These are phyloP conservation scores for Cotesia congregata DNA, from an alignment of 2,888 invertebrate species.

Conservation along the genomic window DNA sequence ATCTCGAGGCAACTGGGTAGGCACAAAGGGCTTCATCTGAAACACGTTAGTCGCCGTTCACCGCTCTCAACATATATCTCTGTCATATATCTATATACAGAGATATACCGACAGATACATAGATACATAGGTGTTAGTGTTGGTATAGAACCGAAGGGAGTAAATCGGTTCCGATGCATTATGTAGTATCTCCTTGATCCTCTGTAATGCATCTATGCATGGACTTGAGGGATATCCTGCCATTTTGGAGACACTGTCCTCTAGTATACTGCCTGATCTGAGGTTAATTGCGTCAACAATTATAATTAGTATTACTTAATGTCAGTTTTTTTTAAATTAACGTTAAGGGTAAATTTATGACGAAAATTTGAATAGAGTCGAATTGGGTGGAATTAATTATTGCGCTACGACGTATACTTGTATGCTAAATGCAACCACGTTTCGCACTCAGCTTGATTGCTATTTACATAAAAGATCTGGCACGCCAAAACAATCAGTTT, in stretches of 20 bases:
- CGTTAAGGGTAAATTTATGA: background rate
- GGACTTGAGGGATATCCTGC: slow-evolving; percentile 42
- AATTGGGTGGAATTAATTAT: slow-evolving; percentile 8
- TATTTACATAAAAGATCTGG: slow-evolving; percentile 55
- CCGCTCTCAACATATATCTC: slow-evolving; percentile 32
- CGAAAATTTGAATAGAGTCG: background rate
- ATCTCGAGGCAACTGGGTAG: slow-evolving; percentile 54
- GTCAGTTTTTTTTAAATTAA: background rate
- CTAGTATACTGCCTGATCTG: background rate
- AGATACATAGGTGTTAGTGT: slow-evolving; percentile 39
- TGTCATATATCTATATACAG: slow-evolving; percentile 32
- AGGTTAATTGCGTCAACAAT: background rate
- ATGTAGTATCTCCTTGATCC: slow-evolving; percentile 65
- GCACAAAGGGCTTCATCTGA: slow-evolving; percentile 60
- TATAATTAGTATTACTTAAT: background rate
- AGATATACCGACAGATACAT: slow-evolving; percentile 44
- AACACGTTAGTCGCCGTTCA: slow-evolving; percentile 63
- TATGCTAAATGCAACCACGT: slow-evolving; percentile 53
- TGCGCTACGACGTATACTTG: slow-evolving; percentile 3
- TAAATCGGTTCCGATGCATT: slow-evolving; percentile 63
- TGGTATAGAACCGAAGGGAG: slow-evolving; percentile 41
- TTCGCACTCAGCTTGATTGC: slow-evolving; percentile 65
- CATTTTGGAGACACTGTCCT: background rate
- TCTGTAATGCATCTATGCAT: slow-evolving; percentile 65
- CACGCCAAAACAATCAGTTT: slow-evolving; percentile 51